Evolutionary conservation across 2,113 vertebrate species (phyloP), one percentile per base, ranked within the genome.

Genomic region (Ammodytes marinus): DNA sequence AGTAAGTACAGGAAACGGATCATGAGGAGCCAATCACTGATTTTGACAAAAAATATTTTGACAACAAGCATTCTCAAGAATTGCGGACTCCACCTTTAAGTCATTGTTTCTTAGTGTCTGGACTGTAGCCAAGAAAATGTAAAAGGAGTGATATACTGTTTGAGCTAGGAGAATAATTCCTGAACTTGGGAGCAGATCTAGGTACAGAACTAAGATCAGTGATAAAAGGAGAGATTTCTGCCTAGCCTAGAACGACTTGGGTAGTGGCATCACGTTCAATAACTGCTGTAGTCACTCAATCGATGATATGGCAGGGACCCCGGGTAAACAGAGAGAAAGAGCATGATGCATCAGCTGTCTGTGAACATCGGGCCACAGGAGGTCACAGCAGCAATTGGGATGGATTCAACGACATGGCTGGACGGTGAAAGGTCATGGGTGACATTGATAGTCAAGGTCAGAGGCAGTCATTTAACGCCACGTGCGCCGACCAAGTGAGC

Each of bases 371-470:
- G 42, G 43, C 3, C 12, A 7, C 43, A 63, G 43, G 42, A 81
- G 74, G 73, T 63, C 61, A 19, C 47, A 42, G 6, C 53, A 63
- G 67, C 55, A 8, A 11, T 71, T 54, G n/a, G 19, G 8, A 65
- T 55, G 37, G 4, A 59, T 12, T 53, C 19, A 14, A 7, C 15
- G 43, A 69, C 43, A 54, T 13, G 40, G 59, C 43, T 1, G 9
- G 13, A 1, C 1, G 3, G 12, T 35, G 61, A 70, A 66, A 47
- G 75, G 42, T 68, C 74, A 53, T 42, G 60, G 54, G 42, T 3
- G 52, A 53, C n/a, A 49, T 54, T 67, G 1, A 63, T 19, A 74
- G 17, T 55, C 15, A 59, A 66, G 35, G 37, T 55, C 53, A 59
- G 19, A 53, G 8, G 45, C 4, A 0, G 39, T 55, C 6, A 46